A percentile compares a stretch with the other conserved stretches of the same genome.
These are phyloP conservation scores for Leucophora obtusa DNA, from an alignment of 2,888 invertebrate genomes.

Conservation along the genomic window DNA sequence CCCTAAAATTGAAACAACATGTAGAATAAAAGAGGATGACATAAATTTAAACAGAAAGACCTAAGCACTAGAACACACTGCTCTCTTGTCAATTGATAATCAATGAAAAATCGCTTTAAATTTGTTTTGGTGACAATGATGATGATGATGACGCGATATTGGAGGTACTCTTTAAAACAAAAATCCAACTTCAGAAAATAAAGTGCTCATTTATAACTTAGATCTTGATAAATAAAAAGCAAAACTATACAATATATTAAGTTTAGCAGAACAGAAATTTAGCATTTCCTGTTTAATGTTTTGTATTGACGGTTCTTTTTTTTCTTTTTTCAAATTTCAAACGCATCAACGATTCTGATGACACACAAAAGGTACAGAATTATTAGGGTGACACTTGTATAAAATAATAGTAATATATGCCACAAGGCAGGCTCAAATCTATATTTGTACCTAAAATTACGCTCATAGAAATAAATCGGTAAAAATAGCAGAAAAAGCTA, in stretches of 20 bases:
- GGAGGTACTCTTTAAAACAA: constrained; percentile 30
- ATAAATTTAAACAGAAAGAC: constrained; percentile 53
- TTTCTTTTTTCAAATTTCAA: constrained; percentile 38
- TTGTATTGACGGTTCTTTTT: constrained; percentile 15
- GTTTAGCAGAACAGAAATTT: constrained; percentile 54
- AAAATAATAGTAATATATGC: background rate
- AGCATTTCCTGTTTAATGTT: constrained; percentile 60
- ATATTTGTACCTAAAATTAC: too few species aligned
- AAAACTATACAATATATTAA: constrained; percentile 19
- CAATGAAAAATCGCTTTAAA: constrained; percentile 51
- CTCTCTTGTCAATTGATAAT: constrained; percentile 50
- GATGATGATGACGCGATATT: constrained; percentile 38
- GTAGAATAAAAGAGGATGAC: constrained; percentile 53
- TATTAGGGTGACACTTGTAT: background rate
- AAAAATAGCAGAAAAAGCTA: too few species aligned
- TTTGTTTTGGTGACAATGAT: constrained; percentile 48
- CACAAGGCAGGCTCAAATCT: too few species aligned
- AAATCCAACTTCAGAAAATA: background rate
- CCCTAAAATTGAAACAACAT: constrained; percentile 14
- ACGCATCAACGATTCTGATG: constrained; percentile 62
- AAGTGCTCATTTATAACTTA: constrained; percentile 42
- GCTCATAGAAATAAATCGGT: too few species aligned
- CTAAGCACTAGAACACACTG: background rate
- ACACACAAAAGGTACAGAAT: constrained; percentile 31
- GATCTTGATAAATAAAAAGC: constrained; percentile 51